phyloP scores from a whole-genome alignment of 2,888 invertebrate species.

The Caenorhabditis sp. region DNA sequence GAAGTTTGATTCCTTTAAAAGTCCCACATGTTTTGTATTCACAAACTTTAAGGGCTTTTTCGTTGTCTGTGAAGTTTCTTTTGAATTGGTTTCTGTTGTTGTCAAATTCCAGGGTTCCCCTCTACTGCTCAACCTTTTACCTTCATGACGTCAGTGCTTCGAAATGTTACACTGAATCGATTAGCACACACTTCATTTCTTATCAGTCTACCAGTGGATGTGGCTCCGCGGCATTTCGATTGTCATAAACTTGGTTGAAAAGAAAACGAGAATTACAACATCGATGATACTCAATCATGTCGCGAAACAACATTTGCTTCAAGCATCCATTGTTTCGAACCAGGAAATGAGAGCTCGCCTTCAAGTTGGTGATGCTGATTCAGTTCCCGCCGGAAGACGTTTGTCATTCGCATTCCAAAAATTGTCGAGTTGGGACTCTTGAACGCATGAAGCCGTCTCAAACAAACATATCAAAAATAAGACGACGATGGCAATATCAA shows the following conservation, averaged over 20 bases:
- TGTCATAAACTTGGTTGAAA: not conserved
- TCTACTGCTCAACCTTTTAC: not conserved
- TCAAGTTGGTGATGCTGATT: conserved; percentile 45
- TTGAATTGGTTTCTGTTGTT: conserved; percentile 3
- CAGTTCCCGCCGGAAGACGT: not conserved
- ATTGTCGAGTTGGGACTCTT: conserved; percentile 14
- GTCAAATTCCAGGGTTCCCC: conserved; percentile 36
- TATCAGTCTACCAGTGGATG: conserved; percentile 23
- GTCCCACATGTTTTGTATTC: not conserved
- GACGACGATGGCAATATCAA: conserved; percentile 19
- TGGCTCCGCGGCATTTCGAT: conserved; percentile 1
- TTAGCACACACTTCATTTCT: conserved; percentile 14
- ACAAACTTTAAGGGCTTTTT: conserved; percentile 19
- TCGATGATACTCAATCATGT: not conserved
- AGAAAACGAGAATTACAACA: conserved; percentile 8
- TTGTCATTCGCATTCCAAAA: conserved; percentile 15
- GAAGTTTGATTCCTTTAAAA: not conserved
- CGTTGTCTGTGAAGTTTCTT: not conserved
- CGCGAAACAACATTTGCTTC: conserved; percentile 23
- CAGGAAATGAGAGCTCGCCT: conserved; percentile 17
- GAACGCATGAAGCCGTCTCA: not conserved
- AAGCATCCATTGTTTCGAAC: conserved; percentile 34
- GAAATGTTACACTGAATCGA: conserved; percentile 16
- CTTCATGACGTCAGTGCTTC: conserved; percentile 17
- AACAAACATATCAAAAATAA: conserved; percentile 36